Conservation (phyloP, 2,888 invertebrate genomes). For the Yponomeuta plumbellus region DNA sequence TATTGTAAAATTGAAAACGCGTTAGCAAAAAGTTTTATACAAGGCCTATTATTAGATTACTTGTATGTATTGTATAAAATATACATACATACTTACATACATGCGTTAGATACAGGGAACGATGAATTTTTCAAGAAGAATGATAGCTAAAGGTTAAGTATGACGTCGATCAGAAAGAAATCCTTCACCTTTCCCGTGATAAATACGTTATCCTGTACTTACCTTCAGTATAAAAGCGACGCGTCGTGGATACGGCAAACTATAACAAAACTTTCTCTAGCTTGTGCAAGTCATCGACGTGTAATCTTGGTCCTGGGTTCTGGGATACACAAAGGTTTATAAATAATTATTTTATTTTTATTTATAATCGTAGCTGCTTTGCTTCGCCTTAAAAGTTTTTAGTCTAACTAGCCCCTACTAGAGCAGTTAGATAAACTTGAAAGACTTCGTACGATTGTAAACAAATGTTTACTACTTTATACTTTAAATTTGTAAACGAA, state of each 20-base stretch:
- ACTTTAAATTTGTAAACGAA: too few relatives aligned
- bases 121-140: too few relatives aligned
- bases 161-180: background rate
- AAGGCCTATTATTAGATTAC: background rate
- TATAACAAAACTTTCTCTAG: background rate
- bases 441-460: too few relatives aligned
- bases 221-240: background rate
- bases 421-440: too few relatives aligned
- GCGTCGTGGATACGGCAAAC: background rate
- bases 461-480: too few relatives aligned
- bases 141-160: background rate
- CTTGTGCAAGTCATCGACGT: background rate
- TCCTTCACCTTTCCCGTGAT: conserved; percentile 2
- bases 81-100: too few relatives aligned
- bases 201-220: background rate
- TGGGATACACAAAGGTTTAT: background rate
- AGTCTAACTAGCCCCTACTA: too few relatives aligned
- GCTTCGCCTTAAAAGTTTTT: background rate
- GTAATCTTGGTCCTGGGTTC: background rate
- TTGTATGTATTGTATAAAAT: too few relatives aligned
- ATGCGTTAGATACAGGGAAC: too few relatives aligned
- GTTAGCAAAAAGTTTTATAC: background rate
- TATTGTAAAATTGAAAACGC: too few relatives aligned
- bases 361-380: background rate
- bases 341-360: background rate